Evolutionary conservation across 2,888 invertebrate species (phyloP).

Genomic region (Stenodema calcarata): DNA sequence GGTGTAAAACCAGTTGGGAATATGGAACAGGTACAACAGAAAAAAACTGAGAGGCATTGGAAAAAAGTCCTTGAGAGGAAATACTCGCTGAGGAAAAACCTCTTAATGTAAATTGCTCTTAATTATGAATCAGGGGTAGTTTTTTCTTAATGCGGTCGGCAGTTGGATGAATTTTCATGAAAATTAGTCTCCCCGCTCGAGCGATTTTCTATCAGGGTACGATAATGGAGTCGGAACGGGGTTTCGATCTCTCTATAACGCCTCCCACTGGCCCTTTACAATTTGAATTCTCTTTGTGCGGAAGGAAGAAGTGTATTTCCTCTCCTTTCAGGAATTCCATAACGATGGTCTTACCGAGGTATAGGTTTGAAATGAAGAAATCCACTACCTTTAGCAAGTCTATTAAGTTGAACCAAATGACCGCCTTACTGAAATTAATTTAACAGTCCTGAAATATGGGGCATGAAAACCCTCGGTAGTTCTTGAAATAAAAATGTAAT

Average conservation of each 20-base stretch:
- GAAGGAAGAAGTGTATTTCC: background rate
- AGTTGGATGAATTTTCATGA: slow-evolving; percentile 18
- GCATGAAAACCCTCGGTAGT: no score
- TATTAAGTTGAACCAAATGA: background rate
- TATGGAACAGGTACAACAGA: background rate
- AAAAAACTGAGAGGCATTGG: background rate
- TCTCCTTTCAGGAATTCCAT: background rate
- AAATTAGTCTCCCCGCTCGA: background rate
- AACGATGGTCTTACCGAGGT: background rate
- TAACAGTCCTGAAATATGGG: background rate
- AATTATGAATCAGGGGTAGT: slow-evolving; percentile 35
- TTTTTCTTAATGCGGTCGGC: background rate
- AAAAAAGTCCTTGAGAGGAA: background rate
- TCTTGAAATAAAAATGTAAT: no score
- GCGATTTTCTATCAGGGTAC: background rate
- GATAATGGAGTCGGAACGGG: slow-evolving; percentile 1
- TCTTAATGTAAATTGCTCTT: slow-evolving; percentile 32
- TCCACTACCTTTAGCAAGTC: background rate
- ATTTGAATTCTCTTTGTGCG: background rate
- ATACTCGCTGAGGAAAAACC: background rate
- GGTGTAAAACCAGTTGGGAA: background rate
- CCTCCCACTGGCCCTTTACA: background rate
- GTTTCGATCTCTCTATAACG: background rate
- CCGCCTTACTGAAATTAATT: background rate
- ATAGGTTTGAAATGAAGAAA: background rate